phyloP scores from a whole-genome alignment of 2,113 vertebrate genomes.

The Muntiacus reevesi region DNA sequence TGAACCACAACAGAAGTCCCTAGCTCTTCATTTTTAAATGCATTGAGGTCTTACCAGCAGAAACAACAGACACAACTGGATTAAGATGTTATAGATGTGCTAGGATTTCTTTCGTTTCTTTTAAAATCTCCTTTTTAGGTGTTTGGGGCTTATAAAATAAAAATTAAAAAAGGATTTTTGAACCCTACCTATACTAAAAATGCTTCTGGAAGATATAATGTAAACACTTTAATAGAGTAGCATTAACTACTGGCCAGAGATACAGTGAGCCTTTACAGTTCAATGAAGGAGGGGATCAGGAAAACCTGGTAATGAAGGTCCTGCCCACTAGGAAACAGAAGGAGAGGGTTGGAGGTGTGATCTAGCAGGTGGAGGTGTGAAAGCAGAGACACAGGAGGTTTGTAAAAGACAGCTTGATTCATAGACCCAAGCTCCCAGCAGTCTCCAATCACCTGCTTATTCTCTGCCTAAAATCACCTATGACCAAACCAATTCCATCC shows the following conservation, averaged over 20 bases:
- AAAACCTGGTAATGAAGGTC: not conserved
- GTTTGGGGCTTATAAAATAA: not conserved
- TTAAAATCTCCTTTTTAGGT: not conserved
- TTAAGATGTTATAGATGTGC: not conserved
- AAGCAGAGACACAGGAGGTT: not conserved
- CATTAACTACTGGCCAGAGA: not conserved
- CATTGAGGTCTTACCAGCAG: not conserved
- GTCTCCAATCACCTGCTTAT: not conserved
- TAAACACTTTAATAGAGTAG: not conserved
- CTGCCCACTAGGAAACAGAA: not conserved
- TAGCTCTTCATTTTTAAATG: not conserved
- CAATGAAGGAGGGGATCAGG: not conserved
- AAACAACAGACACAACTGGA: not conserved
- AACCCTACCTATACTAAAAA: not conserved
- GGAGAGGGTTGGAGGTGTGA: not conserved
- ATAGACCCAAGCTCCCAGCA: not conserved
- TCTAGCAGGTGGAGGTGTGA: not conserved
- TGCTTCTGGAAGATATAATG: not conserved
- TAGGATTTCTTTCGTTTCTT: slow-evolving; percentile 10
- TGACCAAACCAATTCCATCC: slow-evolving; percentile 18
- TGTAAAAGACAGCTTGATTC: not conserved
- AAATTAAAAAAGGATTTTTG: not conserved
- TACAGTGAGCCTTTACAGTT: not conserved
- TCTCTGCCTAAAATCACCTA: not conserved
- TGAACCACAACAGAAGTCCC: not conserved